phyloP scores from a whole-genome alignment of 2,888 invertebrate species.

The Fabriciana adippe region DNA sequence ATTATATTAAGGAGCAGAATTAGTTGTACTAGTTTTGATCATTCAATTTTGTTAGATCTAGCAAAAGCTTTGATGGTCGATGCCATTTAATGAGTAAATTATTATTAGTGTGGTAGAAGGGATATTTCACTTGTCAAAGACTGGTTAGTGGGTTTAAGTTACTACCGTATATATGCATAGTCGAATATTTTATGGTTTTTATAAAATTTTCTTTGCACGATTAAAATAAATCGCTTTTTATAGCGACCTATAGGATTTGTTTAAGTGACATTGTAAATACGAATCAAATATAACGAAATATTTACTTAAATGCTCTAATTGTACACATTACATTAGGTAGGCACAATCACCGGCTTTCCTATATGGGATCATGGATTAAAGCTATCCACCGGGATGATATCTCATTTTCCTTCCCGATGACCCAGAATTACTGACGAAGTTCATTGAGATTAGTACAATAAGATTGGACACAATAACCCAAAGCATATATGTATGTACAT shows the following conservation, averaged over 20 bases:
- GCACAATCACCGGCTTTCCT: constrained; percentile 6
- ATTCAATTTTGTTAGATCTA: constrained; percentile 11
- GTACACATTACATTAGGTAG: not conserved
- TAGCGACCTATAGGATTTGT: no score
- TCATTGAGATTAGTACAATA: constrained; percentile 1
- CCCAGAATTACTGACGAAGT: constrained; percentile 6
- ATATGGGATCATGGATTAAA: constrained; percentile 12
- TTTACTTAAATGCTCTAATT: not conserved
- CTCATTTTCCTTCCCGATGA: constrained; percentile 1
- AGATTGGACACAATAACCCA: not conserved
- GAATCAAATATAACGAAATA: no score
- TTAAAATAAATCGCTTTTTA: not conserved
- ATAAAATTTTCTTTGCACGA: not conserved
- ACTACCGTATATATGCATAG: not conserved
- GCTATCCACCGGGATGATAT: constrained; percentile 9
- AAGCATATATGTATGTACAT: not conserved
- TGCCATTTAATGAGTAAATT: constrained; percentile 19
- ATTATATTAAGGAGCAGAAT: constrained; percentile 13
- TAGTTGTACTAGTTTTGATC: not conserved
- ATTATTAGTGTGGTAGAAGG: constrained; percentile 12
- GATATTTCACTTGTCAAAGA: not conserved
- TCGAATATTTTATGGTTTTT: not conserved
- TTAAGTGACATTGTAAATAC: no score
- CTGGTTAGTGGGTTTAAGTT: not conserved
- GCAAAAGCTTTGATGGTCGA: constrained; percentile 16